These are phyloP conservation scores for Coenonympha glycerion DNA, from an alignment of 2,888 invertebrate genomes.

Conservation along the genomic window DNA sequence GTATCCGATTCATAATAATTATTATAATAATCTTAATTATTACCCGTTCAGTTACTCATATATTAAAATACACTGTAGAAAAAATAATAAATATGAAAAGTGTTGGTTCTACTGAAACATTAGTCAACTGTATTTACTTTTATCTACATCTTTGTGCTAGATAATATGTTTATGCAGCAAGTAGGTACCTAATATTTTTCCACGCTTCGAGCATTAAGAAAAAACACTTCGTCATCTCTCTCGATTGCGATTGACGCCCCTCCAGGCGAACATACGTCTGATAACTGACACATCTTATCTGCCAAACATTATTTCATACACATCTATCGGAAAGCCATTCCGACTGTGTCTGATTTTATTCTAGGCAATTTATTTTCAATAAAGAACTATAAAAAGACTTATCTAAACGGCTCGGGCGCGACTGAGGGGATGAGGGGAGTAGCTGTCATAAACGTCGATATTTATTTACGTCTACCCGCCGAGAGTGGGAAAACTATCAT, in stretches of 20 bases:
- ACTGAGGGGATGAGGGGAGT: slow-evolving; percentile 66
- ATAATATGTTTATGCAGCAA: too few species aligned
- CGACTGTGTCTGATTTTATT: slow-evolving; percentile 72
- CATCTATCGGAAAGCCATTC: slow-evolving; percentile 75
- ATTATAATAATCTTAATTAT: too few species aligned
- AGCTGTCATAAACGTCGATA: slow-evolving; percentile 65
- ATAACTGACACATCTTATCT: slow-evolving; percentile 67
- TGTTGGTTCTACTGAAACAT: too few species aligned
- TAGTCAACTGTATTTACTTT: too few species aligned
- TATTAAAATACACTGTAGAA: too few species aligned
- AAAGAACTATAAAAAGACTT: slow-evolving; percentile 77
- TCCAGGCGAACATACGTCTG: slow-evolving; percentile 50
- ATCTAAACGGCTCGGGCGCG: slow-evolving; percentile 70
- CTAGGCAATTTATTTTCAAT: slow-evolving; percentile 77
- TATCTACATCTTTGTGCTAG: too few species aligned
- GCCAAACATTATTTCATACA: slow-evolving; percentile 69
- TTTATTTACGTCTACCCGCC: slow-evolving; percentile 65
- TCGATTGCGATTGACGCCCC: slow-evolving; percentile 35
- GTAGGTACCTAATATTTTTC: too few species aligned
- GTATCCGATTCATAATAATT: too few species aligned
- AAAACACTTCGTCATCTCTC: slow-evolving; percentile 26
- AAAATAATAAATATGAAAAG: too few species aligned
- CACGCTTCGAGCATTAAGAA: slow-evolving; percentile 10
- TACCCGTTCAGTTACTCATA: too few species aligned
- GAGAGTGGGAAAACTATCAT: slow-evolving; percentile 40